Evolutionary conservation across 2,888 invertebrate species (phyloP), one percentile per base, ranked within the genome.

Genomic region (Plusia festucae): DNA sequence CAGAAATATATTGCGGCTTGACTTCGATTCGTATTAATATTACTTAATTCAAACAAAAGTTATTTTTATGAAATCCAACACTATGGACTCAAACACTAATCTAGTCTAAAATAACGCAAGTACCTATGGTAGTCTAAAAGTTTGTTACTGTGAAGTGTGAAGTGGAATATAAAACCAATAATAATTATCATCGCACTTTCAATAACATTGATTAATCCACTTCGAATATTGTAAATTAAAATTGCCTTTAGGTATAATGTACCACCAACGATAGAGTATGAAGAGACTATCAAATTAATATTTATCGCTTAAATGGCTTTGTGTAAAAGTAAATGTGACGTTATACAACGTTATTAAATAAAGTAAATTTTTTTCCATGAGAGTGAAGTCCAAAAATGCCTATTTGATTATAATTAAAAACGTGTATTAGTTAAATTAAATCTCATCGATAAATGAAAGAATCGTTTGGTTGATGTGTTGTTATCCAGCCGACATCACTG

Each of bases 341-440:
- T 68, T 68, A n/a, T 64, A 75, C 70, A 73, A 79, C 55, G 55
- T 73, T 73, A 77, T 76, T 80, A 70, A 81, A 79, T 77, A 79
- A 82, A 80, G 63, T 67, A 54, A 70, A 79, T 76, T 73, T 75
- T n/a, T 72, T 65, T 70, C 70, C 63, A 79, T 78, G 68, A 71
- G 72, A 79, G 64, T 73, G 67, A 73, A 74, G 68, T 67, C 70
- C 61, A 65, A 76, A 73, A 69, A 80, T 78, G 76, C 75, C 66
- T 79, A 82, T 80, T 82, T 79, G 73, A 77, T 74, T 65, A 77
- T 82, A 76, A 85, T 79, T 79, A 60, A 76, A 81, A 83, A 79
- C 68, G 69, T 68, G 64, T 73, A 78, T 80, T 78, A 78, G 69
- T 79, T 80, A 83, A 86, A 87, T 87, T 84, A 82, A 87, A 82